phyloP scores from a whole-genome alignment of 2,888 invertebrate species.

The Lamellibrachia satsuma region DNA sequence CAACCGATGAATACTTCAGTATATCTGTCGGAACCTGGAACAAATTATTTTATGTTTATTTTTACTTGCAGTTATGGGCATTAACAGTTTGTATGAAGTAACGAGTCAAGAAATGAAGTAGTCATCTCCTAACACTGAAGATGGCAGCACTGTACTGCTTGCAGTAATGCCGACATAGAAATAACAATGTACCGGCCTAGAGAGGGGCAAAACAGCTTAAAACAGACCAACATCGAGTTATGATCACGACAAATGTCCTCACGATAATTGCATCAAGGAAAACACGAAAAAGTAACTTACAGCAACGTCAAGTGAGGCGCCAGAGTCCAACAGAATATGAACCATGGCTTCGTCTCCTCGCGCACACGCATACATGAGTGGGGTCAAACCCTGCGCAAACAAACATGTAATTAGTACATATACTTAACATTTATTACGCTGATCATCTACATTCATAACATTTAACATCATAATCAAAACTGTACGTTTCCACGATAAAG shows the following conservation, averaged over 20 bases:
- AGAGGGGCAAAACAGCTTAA: too few species aligned
- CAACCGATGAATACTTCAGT: slow-evolving; percentile 56
- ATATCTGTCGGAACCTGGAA: slow-evolving; percentile 29
- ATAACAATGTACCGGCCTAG: neutral
- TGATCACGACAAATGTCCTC: neutral
- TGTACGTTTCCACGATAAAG: neutral
- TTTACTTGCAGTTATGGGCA: neutral
- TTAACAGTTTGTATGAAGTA: neutral
- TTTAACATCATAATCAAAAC: neutral
- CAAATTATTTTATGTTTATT: neutral
- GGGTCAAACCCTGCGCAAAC: slow-evolving; percentile 74
- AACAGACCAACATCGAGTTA: neutral
- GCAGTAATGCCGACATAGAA: neutral
- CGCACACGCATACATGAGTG: slow-evolving; percentile 84
- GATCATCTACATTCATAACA: neutral
- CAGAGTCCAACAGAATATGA: slow-evolving; percentile 78
- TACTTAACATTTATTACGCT: neutral
- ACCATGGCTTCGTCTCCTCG: slow-evolving; percentile 83
- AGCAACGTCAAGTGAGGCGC: slow-evolving; percentile 80
- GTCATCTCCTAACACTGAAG: neutral
- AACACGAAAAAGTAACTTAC: slow-evolving; percentile 23
- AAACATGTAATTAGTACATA: neutral
- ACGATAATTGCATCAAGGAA: neutral
- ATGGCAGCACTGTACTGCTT: neutral
- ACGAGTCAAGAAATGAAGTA: neutral